Conservation (phyloP, 2,113 vertebrate genomes). For the Atherinomorus stipes region DNA sequence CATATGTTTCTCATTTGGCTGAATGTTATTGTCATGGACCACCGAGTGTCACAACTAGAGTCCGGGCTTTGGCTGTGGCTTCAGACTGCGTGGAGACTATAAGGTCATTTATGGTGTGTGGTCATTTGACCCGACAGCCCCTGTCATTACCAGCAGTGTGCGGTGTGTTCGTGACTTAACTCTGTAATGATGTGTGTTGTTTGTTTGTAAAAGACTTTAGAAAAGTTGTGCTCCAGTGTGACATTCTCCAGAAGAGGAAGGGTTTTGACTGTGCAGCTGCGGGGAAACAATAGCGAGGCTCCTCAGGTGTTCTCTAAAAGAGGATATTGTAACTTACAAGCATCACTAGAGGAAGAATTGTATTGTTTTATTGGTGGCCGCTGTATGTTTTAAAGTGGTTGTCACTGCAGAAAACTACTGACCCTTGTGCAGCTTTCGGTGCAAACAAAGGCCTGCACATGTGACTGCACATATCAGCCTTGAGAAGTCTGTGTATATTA, state of each 20-base stretch:
- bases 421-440: slow-evolving; percentile 19
- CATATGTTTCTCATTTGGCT: slow-evolving; percentile 62
- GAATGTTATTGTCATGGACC: slow-evolving; percentile 60
- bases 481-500: slow-evolving; percentile 60
- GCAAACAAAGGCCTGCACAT: slow-evolving; percentile 50
- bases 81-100: slow-evolving; percentile 27
- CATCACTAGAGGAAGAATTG: slow-evolving; percentile 2
- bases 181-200: slow-evolving; percentile 8
- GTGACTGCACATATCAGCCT: slow-evolving; percentile 58
- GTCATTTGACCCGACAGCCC: not conserved
- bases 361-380: not conserved
- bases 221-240: not conserved
- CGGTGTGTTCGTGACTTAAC: slow-evolving; percentile 5
- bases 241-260: slow-evolving; percentile 7
- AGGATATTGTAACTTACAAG: not conserved
- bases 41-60: slow-evolving; percentile 50
- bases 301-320: slow-evolving; percentile 35
- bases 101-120: slow-evolving; percentile 32
- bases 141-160: not conserved
- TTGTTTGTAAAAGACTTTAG: slow-evolving; percentile 6
- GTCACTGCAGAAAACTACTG: not conserved
- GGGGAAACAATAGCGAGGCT: slow-evolving; percentile 5
- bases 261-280: slow-evolving; percentile 13
- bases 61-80: slow-evolving; percentile 40
- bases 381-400: slow-evolving; percentile 14